Base-by-base conservation (phyloP, 1,140 invertebrate genomes). In the Patella vulgata region DNA sequence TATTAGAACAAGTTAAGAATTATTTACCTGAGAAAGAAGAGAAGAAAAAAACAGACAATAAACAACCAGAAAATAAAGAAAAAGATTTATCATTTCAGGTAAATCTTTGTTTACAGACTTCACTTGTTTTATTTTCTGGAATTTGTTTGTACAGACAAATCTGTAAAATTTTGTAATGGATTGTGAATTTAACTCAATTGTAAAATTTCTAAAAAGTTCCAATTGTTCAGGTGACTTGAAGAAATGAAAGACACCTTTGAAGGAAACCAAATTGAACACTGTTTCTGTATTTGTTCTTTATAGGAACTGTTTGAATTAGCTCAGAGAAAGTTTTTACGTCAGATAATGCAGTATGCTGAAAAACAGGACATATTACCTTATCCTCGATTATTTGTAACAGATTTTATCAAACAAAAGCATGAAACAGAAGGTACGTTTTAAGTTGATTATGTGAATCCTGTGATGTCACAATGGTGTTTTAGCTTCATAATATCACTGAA, bases 241-340 rank as follows among this genome's bases (percentile, higher is more conserved):
- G n/a, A n/a, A n/a, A n/a, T n/a, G n/a, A n/a, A n/a, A n/a, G n/a
- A n/a, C n/a, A n/a, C n/a, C n/a, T n/a, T n/a, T n/a, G n/a, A n/a
- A n/a, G n/a, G n/a, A n/a, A n/a, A n/a, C n/a, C n/a, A n/a, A n/a
- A n/a, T n/a, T n/a, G n/a, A n/a, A n/a, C n/a, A n/a, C n/a, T n/a
- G n/a, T 14, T 48, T 21, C 23, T 36, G 14, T 39, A 40, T 56
- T 1, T 19, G 17, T 62, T 51, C 14, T 58, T 52, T 30, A 5
- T 54, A 82, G 78, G 81, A 82, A 55, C 59, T 82, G 46, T 78
- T 70, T 68, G 81, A 82, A 63, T 57, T 82, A 27, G 78, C 75
- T 1, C 81, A 82, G 66, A 68, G 81, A 36, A 79, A 79, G 61
- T 79, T 82, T 53, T 57, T 80, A 14, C 66, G 77, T n/a, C 79